phyloP scores from a whole-genome alignment of 2,888 invertebrate species.

The Malthinus seriepunctatus region DNA sequence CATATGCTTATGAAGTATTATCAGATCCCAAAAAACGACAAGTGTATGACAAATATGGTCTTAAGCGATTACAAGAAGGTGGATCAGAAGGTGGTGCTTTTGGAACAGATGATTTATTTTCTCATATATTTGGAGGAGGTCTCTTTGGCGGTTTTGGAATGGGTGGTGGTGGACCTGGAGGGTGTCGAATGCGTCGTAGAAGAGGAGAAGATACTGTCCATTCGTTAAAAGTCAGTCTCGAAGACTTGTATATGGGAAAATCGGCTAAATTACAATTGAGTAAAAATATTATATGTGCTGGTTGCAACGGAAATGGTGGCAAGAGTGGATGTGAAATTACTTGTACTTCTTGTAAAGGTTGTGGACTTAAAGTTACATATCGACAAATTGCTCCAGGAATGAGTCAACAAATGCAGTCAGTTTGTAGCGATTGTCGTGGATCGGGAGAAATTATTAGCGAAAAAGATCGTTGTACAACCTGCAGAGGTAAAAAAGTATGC shows the following conservation, averaged over 20 bases:
- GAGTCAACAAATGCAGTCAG: constrained; percentile 65
- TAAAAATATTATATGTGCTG: constrained; percentile 78
- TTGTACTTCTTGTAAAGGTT: constrained; percentile 78
- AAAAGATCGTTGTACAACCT: constrained; percentile 79
- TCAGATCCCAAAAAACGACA: constrained; percentile 86
- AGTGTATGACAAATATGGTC: constrained; percentile 83
- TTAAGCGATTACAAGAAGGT: constrained; percentile 87
- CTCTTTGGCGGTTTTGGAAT: constrained; percentile 63
- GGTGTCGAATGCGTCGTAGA: constrained; percentile 49
- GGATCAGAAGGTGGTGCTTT: constrained; percentile 57
- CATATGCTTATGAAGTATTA: constrained; percentile 91
- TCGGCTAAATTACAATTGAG: constrained; percentile 79
- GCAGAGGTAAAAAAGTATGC: constrained; percentile 82
- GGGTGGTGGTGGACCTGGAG: constrained; percentile 66
- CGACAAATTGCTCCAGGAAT: constrained; percentile 70
- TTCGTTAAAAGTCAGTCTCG: constrained; percentile 81
- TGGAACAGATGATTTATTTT: constrained; percentile 67
- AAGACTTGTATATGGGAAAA: constrained; percentile 91
- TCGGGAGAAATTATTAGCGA: constrained; percentile 77
- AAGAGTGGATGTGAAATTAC: constrained; percentile 67
- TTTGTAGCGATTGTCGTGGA: constrained; percentile 67
- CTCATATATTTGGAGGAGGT: constrained; percentile 71
- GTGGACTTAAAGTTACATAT: constrained; percentile 74
- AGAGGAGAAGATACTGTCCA: constrained; percentile 84
- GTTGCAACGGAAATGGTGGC: constrained; percentile 79